These are phyloP conservation scores for Alviniconcha marisindica DNA, from an alignment of 1,140 invertebrate species.

Conservation along the genomic window DNA sequence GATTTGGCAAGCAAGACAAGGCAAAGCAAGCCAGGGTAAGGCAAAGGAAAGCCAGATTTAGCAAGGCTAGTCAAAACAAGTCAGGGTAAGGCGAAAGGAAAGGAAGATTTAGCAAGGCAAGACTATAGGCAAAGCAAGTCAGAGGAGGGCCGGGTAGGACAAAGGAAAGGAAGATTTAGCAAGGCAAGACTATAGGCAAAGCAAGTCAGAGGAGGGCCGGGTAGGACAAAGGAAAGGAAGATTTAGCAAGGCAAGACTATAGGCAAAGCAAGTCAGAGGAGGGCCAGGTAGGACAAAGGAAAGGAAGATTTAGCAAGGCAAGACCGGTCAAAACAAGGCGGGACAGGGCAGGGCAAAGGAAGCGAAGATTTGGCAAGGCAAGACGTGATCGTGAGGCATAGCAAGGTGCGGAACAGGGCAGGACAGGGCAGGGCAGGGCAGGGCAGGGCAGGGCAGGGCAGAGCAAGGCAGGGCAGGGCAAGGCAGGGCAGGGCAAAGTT, in stretches of 20 bases:
- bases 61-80: too few species aligned
- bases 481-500: slow-evolving; percentile 23
- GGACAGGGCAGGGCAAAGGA: slow-evolving; percentile 15
- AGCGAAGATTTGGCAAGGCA: not conserved
- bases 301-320: not conserved
- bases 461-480: slow-evolving; percentile 30
- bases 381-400: not conserved
- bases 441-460: slow-evolving; percentile 30
- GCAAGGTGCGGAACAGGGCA: slow-evolving; percentile 8
- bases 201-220: too few species aligned
- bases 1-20: too few species aligned
- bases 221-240: too few species aligned
- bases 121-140: too few species aligned
- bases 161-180: too few species aligned
- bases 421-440: slow-evolving; percentile 28
- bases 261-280: slow-evolving; percentile 14
- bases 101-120: too few species aligned
- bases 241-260: not conserved
- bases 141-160: too few species aligned
- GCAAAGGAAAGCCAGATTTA: too few species aligned
- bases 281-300: not conserved
- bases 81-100: too few species aligned
- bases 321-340: slow-evolving; percentile 10
- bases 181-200: not conserved
- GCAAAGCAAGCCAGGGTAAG: too few species aligned